Percentiles rank a stretch among this genome's conserved stretches.
Conservation (phyloP, 2,797 vertebrate genomes). For the Fundulus diaphanus region DNA sequence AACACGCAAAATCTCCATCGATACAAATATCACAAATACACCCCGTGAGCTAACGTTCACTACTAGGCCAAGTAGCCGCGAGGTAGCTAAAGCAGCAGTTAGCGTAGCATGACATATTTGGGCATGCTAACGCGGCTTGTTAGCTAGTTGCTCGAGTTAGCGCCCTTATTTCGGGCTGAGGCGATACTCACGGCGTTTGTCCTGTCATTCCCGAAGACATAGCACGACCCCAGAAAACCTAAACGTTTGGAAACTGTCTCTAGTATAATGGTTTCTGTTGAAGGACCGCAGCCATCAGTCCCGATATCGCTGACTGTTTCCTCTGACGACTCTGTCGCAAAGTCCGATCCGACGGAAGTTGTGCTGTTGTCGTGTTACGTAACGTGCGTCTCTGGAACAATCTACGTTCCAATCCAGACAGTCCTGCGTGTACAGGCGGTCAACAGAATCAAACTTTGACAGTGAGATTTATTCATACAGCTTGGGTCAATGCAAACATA, state of each 20-base stretch:
- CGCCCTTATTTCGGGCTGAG: background rate
- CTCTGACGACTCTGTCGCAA: slow-evolving; percentile 61
- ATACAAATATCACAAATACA: accelerated
- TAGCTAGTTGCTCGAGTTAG: background rate
- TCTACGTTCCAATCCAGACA: background rate
- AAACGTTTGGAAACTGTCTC: slow-evolving; percentile 24
- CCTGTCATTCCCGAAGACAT: slow-evolving; percentile 85
- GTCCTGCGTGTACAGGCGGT: background rate
- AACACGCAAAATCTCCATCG: accelerated
- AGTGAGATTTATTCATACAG: background rate
- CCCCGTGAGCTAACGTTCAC: background rate
- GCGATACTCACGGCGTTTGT: slow-evolving; percentile 79
- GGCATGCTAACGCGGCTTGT: background rate
- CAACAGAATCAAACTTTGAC: no score
- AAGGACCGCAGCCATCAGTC: slow-evolving; percentile 54
- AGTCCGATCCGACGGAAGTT: slow-evolving; percentile 47
- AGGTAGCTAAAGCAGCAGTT: background rate
- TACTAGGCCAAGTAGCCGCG: slow-evolving; percentile 32
- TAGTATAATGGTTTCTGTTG: slow-evolving; percentile 10
- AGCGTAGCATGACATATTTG: slow-evolving; percentile 15
- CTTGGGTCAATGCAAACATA: background rate
- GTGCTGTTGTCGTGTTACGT: slow-evolving; percentile 13
- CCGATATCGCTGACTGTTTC: slow-evolving; percentile 25
- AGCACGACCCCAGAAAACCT: slow-evolving; percentile 39
- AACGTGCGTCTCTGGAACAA: slow-evolving; percentile 1